These are phyloP conservation scores for Dicyrtoma fusca DNA, from an alignment of 2,888 invertebrate species.

Conservation along the genomic window DNA sequence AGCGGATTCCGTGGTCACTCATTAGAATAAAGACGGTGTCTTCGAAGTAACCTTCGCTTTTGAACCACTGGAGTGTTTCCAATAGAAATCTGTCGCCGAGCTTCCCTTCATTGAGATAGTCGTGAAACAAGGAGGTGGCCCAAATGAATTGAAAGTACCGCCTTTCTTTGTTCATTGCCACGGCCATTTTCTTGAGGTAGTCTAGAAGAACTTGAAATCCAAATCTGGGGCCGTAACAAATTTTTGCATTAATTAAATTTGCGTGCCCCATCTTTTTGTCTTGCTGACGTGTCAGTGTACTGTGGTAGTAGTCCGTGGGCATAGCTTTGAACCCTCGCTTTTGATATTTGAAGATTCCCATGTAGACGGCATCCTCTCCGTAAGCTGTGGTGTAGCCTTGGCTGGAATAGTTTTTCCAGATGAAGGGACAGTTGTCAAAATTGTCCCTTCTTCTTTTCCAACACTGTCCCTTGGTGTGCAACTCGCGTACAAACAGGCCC, in stretches of 20 bases:
- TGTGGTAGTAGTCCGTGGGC: constrained; percentile 83
- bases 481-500: constrained; percentile 70
- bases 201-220: constrained; percentile 74
- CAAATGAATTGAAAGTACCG: constrained; percentile 69
- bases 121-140: constrained; percentile 82
- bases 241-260: constrained; percentile 67
- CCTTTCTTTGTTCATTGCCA: constrained; percentile 63
- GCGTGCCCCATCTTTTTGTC: constrained; percentile 71
- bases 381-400: constrained; percentile 63
- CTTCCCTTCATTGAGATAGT: constrained; percentile 76
- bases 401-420: constrained; percentile 59
- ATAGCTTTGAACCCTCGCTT: constrained; percentile 73
- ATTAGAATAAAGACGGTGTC: no score
- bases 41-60: constrained; percentile 57
- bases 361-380: constrained; percentile 78
- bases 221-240: constrained; percentile 67
- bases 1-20: constrained; percentile 62
- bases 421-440: constrained; percentile 35
- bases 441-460: constrained; percentile 3
- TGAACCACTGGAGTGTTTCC: constrained; percentile 65
- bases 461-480: no score
- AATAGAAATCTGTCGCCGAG: constrained; percentile 71
- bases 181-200: constrained; percentile 70
- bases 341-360: constrained; percentile 80
- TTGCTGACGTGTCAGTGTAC: constrained; percentile 69